Base-by-base conservation (phyloP, 2,888 invertebrate species). In the Strigamia crassipes region DNA sequence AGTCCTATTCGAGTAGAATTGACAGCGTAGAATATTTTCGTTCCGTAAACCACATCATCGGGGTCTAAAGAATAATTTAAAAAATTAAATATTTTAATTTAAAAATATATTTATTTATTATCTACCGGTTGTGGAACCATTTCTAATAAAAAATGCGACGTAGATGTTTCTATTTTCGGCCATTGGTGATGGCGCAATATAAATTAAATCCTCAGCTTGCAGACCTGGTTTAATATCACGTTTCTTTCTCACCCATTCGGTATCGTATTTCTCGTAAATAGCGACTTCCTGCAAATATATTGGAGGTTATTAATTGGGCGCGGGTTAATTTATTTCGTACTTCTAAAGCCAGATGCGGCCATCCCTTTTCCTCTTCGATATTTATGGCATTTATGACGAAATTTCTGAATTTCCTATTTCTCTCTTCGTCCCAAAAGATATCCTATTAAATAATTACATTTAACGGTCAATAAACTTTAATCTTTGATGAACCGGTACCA, bases 111-210 rank as follows among this genome's bases (percentile, higher is more conserved):
- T 8, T 13, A 42, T 42, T 8, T 13, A 42, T 42, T 42, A 8
- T n/a, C 31, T 66, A 66, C 78, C 78, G 2, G 31, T 4, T 6
- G 78, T 38, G 2, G 78, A 34, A 1, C 78, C 38, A 78, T 78
- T 78, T 78, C 78, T 18, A 78, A 78, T 38, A 38, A 78, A 78
- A 38, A 78, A 78, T 31, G 78, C 78, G 6, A 78, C 78, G 12
- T 34, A 78, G 4, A 78, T 78, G 13, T 31, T 78, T 27, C 78
- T 78, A 27, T 78, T 78, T 78, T 78, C 78, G 23, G 78, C 31
- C 34, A 38, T 34, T 78, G 78, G 78, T 34, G 78, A 78, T 15
- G 78, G 78, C 27, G 31, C 21, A 78, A 78, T 78, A 23, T 78
- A 78, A 21, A 27, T 38, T 78, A 78, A 78, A 78, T 78, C 78